Evolutionary conservation across 2,888 invertebrate species (phyloP).

Genomic region (Toxonevra muliebris): DNA sequence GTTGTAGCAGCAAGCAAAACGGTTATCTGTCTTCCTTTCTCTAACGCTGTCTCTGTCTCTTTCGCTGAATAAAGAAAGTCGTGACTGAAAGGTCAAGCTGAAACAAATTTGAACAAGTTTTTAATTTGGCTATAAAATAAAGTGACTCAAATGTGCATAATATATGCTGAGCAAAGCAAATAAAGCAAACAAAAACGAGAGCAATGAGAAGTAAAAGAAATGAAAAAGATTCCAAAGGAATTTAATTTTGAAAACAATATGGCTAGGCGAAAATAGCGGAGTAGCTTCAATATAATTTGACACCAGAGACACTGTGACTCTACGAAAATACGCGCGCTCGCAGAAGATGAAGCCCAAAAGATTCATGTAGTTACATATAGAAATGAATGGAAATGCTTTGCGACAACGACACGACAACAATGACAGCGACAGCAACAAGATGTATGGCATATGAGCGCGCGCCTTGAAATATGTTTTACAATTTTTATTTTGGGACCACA

Average conservation of each 20-base stretch:
- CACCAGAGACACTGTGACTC: no score
- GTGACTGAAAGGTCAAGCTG: slow-evolving; percentile 3
- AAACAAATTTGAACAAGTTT: slow-evolving; percentile 28
- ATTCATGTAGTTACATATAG: background rate
- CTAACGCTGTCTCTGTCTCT: no score
- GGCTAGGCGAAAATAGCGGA: no score
- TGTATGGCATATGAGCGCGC: background rate
- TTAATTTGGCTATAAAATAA: slow-evolving; percentile 32
- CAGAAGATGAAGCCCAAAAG: no score
- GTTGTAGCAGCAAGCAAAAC: no score
- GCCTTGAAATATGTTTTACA: slow-evolving; percentile 21
- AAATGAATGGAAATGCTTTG: slow-evolving; percentile 12
- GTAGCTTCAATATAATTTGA: no score
- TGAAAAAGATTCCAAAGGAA: slow-evolving; percentile 17
- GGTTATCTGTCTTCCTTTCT: background rate
- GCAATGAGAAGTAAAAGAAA: background rate
- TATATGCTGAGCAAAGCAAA: background rate
- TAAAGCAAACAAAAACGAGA: background rate
- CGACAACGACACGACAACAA: background rate
- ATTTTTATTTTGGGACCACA: background rate
- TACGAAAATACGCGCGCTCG: no score
- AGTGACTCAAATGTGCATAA: slow-evolving; percentile 17
- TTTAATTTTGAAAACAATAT: slow-evolving; percentile 32
- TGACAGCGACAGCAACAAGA: slow-evolving; percentile 3
- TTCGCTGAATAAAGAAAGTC: background rate